These are phyloP conservation scores for Chouioia cunea DNA, from an alignment of 2,888 invertebrate genomes.

Conservation along the genomic window DNA sequence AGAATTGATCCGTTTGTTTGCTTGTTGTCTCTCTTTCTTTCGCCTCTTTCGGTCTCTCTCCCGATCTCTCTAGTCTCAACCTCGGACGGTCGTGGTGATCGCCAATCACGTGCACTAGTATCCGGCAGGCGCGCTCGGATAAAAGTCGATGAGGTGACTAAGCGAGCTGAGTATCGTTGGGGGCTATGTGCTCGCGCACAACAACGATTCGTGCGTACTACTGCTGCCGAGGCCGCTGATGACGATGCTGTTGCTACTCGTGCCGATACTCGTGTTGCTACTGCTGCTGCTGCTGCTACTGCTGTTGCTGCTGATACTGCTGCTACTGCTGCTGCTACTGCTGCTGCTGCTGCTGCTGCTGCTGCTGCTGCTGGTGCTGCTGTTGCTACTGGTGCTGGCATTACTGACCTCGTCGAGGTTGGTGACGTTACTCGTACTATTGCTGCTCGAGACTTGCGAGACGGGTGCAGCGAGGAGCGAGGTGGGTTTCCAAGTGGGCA, in stretches of 20 bases:
- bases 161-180: conserved; percentile 63
- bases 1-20: background rate
- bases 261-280: conserved; percentile 47
- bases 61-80: too few relatives aligned
- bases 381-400: conserved; percentile 45
- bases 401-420: conserved; percentile 44
- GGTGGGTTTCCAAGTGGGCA: conserved; percentile 72
- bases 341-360: conserved; percentile 44
- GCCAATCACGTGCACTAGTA: conserved; percentile 52
- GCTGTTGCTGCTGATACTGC: conserved; percentile 44
- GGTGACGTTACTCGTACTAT: conserved; percentile 50
- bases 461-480: conserved; percentile 32
- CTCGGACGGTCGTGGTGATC: conserved; percentile 14
- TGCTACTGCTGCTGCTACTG: conserved; percentile 49
- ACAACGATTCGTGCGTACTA: conserved; percentile 65
- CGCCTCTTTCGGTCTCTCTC: too few relatives aligned
- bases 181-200: conserved; percentile 68
- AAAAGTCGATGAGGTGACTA: conserved; percentile 67
- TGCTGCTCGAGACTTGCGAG: conserved; percentile 53
- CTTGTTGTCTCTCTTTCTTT: conserved; percentile 11
- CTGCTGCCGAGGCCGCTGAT: conserved; percentile 51
- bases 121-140: conserved; percentile 58
- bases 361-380: conserved; percentile 33
- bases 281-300: conserved; percentile 42
- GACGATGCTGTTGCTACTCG: conserved; percentile 49